Conservation (phyloP, 2,888 invertebrate species). For the Panorpa germanica region DNA sequence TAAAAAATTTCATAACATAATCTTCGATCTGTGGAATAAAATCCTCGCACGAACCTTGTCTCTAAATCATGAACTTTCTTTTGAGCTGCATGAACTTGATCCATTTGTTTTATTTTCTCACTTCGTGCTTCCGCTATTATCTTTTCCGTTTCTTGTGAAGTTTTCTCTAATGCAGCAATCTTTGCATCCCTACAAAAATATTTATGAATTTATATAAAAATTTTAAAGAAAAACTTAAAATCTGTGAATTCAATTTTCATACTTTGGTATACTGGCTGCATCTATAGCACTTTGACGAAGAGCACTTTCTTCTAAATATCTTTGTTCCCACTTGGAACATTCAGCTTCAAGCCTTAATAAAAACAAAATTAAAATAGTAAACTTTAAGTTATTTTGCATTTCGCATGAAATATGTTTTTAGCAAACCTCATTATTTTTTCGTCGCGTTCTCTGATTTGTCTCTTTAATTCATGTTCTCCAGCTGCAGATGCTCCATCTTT, state of each 20-base stretch:
- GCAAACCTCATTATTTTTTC: slow-evolving; percentile 39
- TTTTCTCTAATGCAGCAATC: slow-evolving; percentile 67
- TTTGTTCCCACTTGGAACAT: slow-evolving; percentile 71
- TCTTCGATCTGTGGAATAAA: background rate
- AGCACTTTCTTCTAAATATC: slow-evolving; percentile 65
- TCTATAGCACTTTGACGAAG: slow-evolving; percentile 64
- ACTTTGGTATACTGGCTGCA: slow-evolving; percentile 55
- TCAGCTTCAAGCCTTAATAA: slow-evolving; percentile 49
- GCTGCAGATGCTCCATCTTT: slow-evolving; percentile 20
- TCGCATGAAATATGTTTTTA: background rate
- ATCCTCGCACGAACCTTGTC: slow-evolving; percentile 37
- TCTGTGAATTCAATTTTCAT: slow-evolving; percentile 17
- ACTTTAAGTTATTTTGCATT: background rate
- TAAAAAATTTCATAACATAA: background rate
- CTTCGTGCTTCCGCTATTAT: slow-evolving; percentile 70
- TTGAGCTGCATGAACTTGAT: slow-evolving; percentile 70
- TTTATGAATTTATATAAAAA: slow-evolving; percentile 4
- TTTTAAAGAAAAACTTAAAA: slow-evolving; percentile 9
- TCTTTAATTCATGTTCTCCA: slow-evolving; percentile 30
- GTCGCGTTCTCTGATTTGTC: slow-evolving; percentile 44
- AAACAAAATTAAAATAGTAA: slow-evolving; percentile 1
- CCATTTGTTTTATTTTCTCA: slow-evolving; percentile 77
- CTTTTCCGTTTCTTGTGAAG: slow-evolving; percentile 66
- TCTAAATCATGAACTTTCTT: slow-evolving; percentile 73
- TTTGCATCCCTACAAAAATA: slow-evolving; percentile 46